Base-by-base conservation (phyloP, 2,113 vertebrate genomes). In the Grallaria varia region DNA sequence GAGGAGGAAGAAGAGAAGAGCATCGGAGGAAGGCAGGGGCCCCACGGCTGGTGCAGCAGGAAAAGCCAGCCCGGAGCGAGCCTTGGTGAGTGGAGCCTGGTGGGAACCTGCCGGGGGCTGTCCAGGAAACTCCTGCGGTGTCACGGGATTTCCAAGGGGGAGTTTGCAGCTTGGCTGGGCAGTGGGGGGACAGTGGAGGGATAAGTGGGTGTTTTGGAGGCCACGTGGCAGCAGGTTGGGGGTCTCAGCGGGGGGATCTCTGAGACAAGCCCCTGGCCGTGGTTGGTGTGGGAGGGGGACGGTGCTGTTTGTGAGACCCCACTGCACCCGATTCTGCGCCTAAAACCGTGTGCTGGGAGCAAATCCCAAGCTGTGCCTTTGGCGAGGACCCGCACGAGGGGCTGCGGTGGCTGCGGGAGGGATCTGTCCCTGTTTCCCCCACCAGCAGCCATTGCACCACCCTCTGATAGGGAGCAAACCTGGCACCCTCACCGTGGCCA, bases 1-100 rank as follows among this genome's bases (percentile, higher is more conserved):
- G 84, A 89, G 80, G 53, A 92, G 82, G 81, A 85, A 60, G 82
- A 87, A 39, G 84, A 89, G 80, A 49, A 92, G 64, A 91, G 82
- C 84, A 79, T 75, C 33, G 2, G 85, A 93, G 82, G 94, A 96
- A 94, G 93, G 84, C 86, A 86, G 77, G 66, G 69, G 72, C 37
- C 80, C 69, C 64, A 27, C 37, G 0, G 74, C 28, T 23, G 10
- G 71, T 31, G 14, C 10, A 2, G 66, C 8, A 44, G 50, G 60
- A 28, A 49, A 66, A 53, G 13, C 1, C 58, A 8, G 56, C 40
- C 40, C 19, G 1, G 66, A 76, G 50, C 0, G 28, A 90, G 69
- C 55, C 22, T 42, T 1, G 93, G 96, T 93, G 92, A 95, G 96
- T 50, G 66, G 37, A 63, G 27, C 37, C 14, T 0, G 10, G 27